Base-by-base conservation (phyloP, 2,888 invertebrate species). In the Xestobium rufovillosum region DNA sequence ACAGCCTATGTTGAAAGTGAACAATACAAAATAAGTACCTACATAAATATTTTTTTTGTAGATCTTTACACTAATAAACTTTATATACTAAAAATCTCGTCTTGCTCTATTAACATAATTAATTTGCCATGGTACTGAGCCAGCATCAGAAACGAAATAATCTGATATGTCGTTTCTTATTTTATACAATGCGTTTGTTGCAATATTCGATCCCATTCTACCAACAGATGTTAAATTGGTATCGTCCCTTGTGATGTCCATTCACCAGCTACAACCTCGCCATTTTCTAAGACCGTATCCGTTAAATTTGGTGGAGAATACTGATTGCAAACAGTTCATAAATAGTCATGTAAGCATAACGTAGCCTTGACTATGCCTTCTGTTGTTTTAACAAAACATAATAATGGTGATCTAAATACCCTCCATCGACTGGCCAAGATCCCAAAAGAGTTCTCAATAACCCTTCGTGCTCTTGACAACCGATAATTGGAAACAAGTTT, bases 381-480 rank as follows among this genome's bases (percentile, higher is more conserved):
- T 4, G 19, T 19, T 32, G 19, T 32, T 32, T 32, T 32, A 10
- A 19, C 12, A 17, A 14, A 32, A 32, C 23, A 32, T n/a, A 32
- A 19, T 3, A 32, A 19, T 12, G 32, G 32, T 19, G 19, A 25
- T 10, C 32, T 17, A 14, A 51, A 41, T 9, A 52, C 38, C 31
- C 47, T 38, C 47, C 47, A 50, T 29, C 49, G 39, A n/a, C 43
- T 36, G 8, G 41, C 40, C 15, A 52, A 17, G 29, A 53, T 47
- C 10, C 49, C 53, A 43, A 54, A 54, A 2, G 50, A 38, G 36
- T 53, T 54, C 43, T 53, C 50, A 25, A 50, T 51, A 2, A 34
- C 16, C 32, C 39, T 34, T 3, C 51, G 30, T 9, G 52, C 48
- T 17, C 49, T 28, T 4, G 46, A 48, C 9, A 52, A 15, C 29